These are phyloP conservation scores for Cactoblastis cactorum DNA, from an alignment of 2,888 invertebrate species.

Conservation along the genomic window DNA sequence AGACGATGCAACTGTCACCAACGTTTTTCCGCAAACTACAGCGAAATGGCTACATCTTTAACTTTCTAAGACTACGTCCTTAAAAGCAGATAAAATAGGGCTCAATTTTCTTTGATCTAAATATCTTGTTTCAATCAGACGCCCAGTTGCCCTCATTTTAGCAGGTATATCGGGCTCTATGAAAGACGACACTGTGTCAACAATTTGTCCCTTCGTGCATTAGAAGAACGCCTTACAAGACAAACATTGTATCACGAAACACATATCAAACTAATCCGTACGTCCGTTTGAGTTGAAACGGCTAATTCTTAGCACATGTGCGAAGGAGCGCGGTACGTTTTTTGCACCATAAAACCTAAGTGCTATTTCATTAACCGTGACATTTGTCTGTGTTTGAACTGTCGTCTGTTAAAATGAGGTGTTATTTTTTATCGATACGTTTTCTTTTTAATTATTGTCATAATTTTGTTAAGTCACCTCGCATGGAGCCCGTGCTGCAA, in stretches of 20 bases:
- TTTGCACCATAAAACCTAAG: constrained; percentile 68
- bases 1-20: constrained; percentile 59
- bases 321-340: constrained; percentile 39
- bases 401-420: constrained; percentile 35
- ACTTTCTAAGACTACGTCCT: constrained; percentile 18
- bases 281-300: constrained; percentile 51
- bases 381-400: constrained; percentile 39
- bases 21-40: constrained; percentile 57
- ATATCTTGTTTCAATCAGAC: constrained; percentile 24
- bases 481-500: too few relatives aligned
- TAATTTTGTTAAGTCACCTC: too few relatives aligned
- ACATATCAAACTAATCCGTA: constrained; percentile 71
- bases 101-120: constrained; percentile 26
- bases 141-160: constrained; percentile 42
- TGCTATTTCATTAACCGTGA: constrained; percentile 72
- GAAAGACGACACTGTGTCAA: constrained; percentile 75
- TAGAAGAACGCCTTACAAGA: constrained; percentile 62
- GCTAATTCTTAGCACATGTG: constrained; percentile 71
- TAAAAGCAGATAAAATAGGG: constrained; percentile 26
- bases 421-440: too few relatives aligned
- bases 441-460: too few relatives aligned
- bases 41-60: constrained; percentile 45
- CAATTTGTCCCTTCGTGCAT: constrained; percentile 69
- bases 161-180: constrained; percentile 64
- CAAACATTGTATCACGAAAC: constrained; percentile 71